Conservation (phyloP, 2,888 invertebrate genomes). For the Mythimna vitellina region DNA sequence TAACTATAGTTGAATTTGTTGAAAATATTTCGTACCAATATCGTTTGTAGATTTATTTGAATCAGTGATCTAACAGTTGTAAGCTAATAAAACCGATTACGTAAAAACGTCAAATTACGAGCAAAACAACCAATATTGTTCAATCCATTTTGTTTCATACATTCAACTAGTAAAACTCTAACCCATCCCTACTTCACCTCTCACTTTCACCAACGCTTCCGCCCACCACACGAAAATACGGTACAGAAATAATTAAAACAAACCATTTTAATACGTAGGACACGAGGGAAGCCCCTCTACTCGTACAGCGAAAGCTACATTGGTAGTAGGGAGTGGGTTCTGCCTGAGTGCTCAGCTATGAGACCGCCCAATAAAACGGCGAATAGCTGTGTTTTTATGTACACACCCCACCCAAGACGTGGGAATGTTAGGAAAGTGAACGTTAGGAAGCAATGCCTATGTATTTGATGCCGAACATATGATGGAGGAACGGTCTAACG, state of each 20-base stretch:
- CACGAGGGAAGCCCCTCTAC: constrained; percentile 47
- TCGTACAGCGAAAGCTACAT: constrained; percentile 41
- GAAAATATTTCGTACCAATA: no score
- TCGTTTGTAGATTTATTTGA: no score
- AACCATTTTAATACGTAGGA: constrained; percentile 48
- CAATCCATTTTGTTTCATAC: background rate
- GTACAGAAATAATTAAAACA: constrained; percentile 41
- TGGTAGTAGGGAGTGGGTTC: constrained; percentile 53
- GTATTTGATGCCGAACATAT: constrained; percentile 29
- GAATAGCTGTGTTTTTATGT: constrained; percentile 52
- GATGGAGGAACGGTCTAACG: background rate
- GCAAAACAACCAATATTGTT: constrained; percentile 1
- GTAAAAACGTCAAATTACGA: background rate
- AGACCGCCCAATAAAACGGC: constrained; percentile 58
- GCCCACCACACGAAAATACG: constrained; percentile 37
- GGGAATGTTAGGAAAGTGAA: constrained; percentile 48
- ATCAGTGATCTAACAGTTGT: no score
- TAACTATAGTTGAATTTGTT: no score
- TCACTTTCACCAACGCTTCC: constrained; percentile 5
- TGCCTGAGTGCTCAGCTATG: constrained; percentile 45
- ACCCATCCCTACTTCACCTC: background rate
- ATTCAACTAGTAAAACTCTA: background rate
- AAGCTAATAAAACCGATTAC: no score
- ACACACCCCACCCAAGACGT: constrained; percentile 52
- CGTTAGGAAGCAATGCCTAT: constrained; percentile 43